A percentile compares a stretch with the other conserved stretches of the same genome.
These are phyloP conservation scores for Morpho achilles DNA, from an alignment of 2,888 invertebrate species.

Conservation along the genomic window DNA sequence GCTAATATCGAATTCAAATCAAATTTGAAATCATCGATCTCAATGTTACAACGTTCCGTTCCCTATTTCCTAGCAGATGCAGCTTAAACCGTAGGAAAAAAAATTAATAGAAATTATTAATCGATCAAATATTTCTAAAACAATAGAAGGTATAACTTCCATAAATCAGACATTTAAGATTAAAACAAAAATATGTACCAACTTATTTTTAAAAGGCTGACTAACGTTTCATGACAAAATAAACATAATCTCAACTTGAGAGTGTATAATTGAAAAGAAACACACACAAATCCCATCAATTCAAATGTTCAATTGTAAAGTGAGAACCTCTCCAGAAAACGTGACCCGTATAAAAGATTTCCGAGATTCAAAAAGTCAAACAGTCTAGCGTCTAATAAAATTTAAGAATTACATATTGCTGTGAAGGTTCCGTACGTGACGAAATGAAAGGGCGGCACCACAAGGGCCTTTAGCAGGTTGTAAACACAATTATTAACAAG, in stretches of 20 bases:
- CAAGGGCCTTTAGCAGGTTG: constrained; percentile 64
- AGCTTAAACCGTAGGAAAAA: no score
- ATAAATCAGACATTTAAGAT: no score
- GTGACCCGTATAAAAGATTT: constrained; percentile 63
- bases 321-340: constrained; percentile 68
- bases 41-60: no score
- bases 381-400: constrained; percentile 55
- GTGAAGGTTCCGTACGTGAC: constrained; percentile 65
- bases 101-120: no score
- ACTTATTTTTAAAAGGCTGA: no score
- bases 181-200: no score
- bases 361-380: constrained; percentile 41
- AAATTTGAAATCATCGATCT: no score
- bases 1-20: no score
- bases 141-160: no score
- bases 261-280: constrained; percentile 60
- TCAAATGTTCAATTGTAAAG: constrained; percentile 44
- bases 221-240: constrained; percentile 4
- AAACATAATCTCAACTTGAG: constrained; percentile 32
- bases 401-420: constrained; percentile 48
- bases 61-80: no score
- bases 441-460: constrained; percentile 55
- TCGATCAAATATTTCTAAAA: no score
- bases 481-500: constrained; percentile 67
- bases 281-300: constrained; percentile 53